Percentiles rank a stretch among this genome's conserved stretches.
Evolutionary conservation across 2,797 vertebrate species (phyloP).

Genomic region (Molossus alvarezi): DNA sequence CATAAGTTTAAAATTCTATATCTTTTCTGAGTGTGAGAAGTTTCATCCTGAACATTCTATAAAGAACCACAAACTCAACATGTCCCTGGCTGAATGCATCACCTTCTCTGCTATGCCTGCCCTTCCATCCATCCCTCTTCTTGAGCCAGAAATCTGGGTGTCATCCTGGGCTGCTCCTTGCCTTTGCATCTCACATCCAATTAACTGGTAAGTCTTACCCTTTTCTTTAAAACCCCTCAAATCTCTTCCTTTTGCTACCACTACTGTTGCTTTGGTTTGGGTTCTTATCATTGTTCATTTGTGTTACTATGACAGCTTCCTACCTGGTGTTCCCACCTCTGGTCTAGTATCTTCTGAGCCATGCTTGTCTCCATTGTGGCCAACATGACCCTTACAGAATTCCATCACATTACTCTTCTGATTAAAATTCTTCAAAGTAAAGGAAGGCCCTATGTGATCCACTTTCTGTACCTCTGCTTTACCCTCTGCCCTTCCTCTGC

Average conservation of each 20-base stretch:
- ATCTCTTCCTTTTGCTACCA: background rate
- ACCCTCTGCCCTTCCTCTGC: background rate
- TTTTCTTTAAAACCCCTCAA: background rate
- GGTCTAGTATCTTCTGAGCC: background rate
- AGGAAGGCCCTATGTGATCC: background rate
- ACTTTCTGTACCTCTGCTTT: background rate
- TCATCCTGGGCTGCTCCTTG: background rate
- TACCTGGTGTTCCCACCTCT: background rate
- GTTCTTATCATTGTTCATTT: background rate
- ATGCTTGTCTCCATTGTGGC: background rate
- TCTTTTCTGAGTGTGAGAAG: constrained; percentile 5
- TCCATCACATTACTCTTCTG: background rate
- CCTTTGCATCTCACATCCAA: background rate
- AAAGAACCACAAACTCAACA: background rate
- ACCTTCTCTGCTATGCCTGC: background rate
- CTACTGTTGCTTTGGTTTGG: background rate
- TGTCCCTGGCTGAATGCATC: background rate
- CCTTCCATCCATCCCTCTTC: background rate
- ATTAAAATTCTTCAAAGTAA: constrained; percentile 35
- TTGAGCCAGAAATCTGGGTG: background rate
- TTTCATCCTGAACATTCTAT: background rate
- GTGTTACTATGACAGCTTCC: background rate
- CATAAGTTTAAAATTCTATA: background rate
- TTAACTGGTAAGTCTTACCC: background rate
- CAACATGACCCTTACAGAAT: background rate